A percentile compares a stretch with the other conserved stretches of the same genome.
Evolutionary conservation across 2,113 vertebrate genomes (phyloP).

Genomic region (Cichladusa arquata): DNA sequence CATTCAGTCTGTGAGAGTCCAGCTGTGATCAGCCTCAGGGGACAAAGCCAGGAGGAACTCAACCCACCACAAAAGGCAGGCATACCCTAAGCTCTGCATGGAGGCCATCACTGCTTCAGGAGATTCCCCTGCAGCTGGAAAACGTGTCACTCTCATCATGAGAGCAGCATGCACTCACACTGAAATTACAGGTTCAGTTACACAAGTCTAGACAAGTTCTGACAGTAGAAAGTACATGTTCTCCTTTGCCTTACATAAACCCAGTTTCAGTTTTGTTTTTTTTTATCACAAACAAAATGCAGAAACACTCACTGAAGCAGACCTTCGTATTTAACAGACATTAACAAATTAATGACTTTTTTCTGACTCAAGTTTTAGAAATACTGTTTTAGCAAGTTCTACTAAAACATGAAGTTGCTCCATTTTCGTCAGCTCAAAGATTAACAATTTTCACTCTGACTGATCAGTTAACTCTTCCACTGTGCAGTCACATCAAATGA

Average conservation of each 20-base stretch:
- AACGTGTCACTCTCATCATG: neutral
- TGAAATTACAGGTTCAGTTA: neutral
- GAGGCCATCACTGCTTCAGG: neutral
- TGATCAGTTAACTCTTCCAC: neutral
- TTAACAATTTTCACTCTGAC: neutral
- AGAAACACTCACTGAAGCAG: neutral
- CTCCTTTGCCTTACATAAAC: neutral
- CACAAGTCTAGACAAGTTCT: neutral
- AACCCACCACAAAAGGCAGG: neutral
- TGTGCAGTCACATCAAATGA: neutral
- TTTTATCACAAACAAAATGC: neutral
- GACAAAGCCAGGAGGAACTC: neutral
- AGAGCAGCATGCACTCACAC: neutral
- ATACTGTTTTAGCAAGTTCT: neutral
- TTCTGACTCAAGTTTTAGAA: neutral
- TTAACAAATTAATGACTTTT: neutral
- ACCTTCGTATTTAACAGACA: neutral
- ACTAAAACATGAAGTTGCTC: neutral
- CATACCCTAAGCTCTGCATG: fast-evolving
- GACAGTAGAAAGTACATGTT: neutral
- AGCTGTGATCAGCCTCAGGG: fast-evolving
- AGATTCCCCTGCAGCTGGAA: neutral
- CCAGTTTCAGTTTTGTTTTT: neutral
- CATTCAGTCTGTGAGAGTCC: no score
- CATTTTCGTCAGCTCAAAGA: neutral